Evolutionary conservation across 2,888 invertebrate species (phyloP), one percentile per base, ranked within the genome.

Genomic region (Rhingia rostrata): DNA sequence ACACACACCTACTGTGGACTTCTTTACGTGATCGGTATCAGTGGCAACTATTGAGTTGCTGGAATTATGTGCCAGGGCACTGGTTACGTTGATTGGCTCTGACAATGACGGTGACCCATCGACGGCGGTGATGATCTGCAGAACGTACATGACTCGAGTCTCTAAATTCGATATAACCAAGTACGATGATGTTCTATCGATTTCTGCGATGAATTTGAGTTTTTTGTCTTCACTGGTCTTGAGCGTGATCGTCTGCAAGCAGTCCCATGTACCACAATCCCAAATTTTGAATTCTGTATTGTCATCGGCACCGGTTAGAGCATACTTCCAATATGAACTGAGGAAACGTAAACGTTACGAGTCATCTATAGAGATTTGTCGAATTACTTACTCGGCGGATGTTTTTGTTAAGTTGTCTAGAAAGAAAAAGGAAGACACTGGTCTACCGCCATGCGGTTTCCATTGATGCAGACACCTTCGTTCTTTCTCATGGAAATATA

Each of bases 201-300:
- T 92, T 87, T 95, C 94, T 0, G 96, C 96, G 90, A 91, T 90
- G 41, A 92, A 92, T 54, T 87, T 87, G 0, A 88, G 85, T 51
- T 86, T 87, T 54, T 87, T 86, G 30, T 83, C 86, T 4, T 86
- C 88, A 6, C 72, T 86, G 1, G 86, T 86, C 6, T 78, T 87
- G 89, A 97, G 96, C 37, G 93, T 93, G 43, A 97, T 94, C 0
- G 95, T 97, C 90, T 98, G 99, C n/a, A 98, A 92, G 89, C 98
- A 98, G 58, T 94, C 94, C 99, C 99, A 99, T 0, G 96, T 94
- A 89, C 98, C 97, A 91, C 98, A 99, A 6, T 97, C 97, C 98
- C 98, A 99, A 56, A 96, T 93, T 92, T 98, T 98, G 67, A 99
- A 92, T 88, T 97, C 96, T 0, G 96, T 95, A 92, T 98, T 98